These are phyloP conservation scores for Fistularia commersonii DNA, from an alignment of 2,797 vertebrate species.

Conservation along the genomic window DNA sequence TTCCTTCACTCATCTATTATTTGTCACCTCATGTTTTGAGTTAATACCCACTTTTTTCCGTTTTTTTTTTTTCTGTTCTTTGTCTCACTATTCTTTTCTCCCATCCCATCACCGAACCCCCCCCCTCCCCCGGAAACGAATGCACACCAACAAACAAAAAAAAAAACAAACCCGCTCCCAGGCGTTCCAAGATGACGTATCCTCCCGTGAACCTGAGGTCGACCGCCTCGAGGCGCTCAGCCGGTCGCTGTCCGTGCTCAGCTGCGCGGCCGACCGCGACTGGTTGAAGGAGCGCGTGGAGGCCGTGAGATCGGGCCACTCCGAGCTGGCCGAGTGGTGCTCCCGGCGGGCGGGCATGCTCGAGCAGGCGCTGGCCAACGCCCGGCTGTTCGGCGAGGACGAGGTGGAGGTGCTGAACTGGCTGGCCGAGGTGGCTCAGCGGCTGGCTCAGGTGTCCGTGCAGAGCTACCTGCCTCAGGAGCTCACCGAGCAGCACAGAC, in stretches of 20 bases:
- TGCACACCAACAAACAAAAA: constrained; percentile 3
- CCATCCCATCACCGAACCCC: constrained; percentile 22
- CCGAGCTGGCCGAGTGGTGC: constrained; percentile 83
- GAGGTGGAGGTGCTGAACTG: constrained; percentile 99
- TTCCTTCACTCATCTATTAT: constrained; percentile 40
- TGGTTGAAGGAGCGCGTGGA: constrained; percentile 85
- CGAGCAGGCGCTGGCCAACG: constrained; percentile 91
- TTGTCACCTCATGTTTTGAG: constrained; percentile 62
- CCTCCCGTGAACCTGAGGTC: constrained; percentile 78
- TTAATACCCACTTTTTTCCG: constrained; percentile 63
- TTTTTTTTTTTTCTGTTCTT: constrained; percentile 18
- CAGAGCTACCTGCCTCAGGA: constrained; percentile 88
- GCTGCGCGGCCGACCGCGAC: constrained; percentile 78
- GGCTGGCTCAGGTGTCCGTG: constrained; percentile 85
- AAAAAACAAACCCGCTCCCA: constrained; percentile 64
- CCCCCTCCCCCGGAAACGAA: too few relatives aligned
- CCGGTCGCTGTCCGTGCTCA: constrained; percentile 85
- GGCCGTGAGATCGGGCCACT: constrained; percentile 79
- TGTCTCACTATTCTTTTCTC: constrained; percentile 39
- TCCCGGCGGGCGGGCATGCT: constrained; percentile 83
- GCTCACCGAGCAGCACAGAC: constrained; percentile 89
- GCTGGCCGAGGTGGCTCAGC: constrained; percentile 96
- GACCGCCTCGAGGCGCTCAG: constrained; percentile 80
- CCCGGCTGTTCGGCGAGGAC: constrained; percentile 95
- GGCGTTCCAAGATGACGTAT: constrained; percentile 87